Evolutionary conservation across 2,888 invertebrate genomes (phyloP), one percentile per base, ranked within the genome.

Genomic region (Machimus rusticus): DNA sequence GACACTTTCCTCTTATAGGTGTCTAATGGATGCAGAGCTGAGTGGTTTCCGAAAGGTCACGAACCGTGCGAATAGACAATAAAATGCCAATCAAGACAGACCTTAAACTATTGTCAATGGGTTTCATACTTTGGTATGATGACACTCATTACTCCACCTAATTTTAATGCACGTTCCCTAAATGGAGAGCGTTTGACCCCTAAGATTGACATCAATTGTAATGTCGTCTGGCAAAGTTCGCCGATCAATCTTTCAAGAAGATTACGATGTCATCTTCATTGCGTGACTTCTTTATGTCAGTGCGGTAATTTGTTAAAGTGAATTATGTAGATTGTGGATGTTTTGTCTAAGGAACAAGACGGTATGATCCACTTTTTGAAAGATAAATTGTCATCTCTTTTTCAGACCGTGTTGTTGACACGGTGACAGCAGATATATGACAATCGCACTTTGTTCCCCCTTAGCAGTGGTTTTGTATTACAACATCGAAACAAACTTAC

Each of bases 261-360:
- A 81, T 81, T 81, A 55, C 34, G 81, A 55, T 81, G 81, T 81
- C 55, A 55, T 51, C 81, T 81, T 51, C 81, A 81, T 81, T 81
- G 81, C 81, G 81, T 81, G 81, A 81, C 81, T 81, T 55, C 81
- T 81, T 55, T 81, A 81, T 55, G 81, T 81, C 81, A 81, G 31
- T 34, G 81, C 12, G 55, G 81, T 55, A 81, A 81, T 81, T 81
- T 81, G 81, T 81, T 81, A 81, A 51, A 81, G 81, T 81, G 81
- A 81, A 51, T 81, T 81, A 81, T 81, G 81, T 81, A 81, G 81
- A 81, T 81, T 81, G 78, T 78, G 46, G 23, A 43, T 78, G 78
- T 78, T 78, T 43, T 78, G 78, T 37, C 78, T 78, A 46, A 39
- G 23, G 43, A 78, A 78, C 78, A 78, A 37, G 23, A 43, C 23